Evolutionary conservation across 1,140 invertebrate genomes (phyloP), one percentile per base, ranked within the genome.

Genomic region (Latrodectus geometricus): DNA sequence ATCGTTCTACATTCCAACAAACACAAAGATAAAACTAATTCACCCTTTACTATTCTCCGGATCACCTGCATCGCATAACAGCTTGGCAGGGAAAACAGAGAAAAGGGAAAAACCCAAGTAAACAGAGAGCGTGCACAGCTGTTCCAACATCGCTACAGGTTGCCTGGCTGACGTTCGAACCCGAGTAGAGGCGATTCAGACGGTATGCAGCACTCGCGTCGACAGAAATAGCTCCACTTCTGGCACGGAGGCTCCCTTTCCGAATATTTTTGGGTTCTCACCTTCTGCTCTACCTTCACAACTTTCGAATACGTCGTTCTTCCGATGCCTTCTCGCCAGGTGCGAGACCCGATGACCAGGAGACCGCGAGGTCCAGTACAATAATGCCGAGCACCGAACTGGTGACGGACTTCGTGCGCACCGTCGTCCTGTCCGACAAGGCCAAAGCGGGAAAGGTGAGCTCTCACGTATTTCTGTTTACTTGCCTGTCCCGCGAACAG

Each of bases 341-440:
- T 14, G 11, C 54, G 54, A 11, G 54, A 3, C 17, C 17, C 54
- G 54, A 35, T 35, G 54, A 61, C 54, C 54, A 17, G 54, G 3
- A 14, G 54, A 4, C 54, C 54, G 17, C 2, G 11, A 0, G 3
- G 54, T 17, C 54, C 54, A 5, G 54, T 61, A 11, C 54, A 17
- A 61, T 61, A 52, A 81, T 81, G 79, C 79, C 79, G 14, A 81
- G 79, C 54, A 70, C 79, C 21, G 79, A 81, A 21, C 79, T 81
- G 66, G 66, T 81, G 48, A 72, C 66, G 49, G 79, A 81, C 52
- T 81, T 81, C 48, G 79, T 81, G n/a, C 66, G 79, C 8, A 81
- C 65, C 70, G 79, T 72, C 49, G n/a, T 81, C 20, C 11, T 81
- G 21, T 48, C 66, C 50, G 23, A 54, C 8, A 70, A 70, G 35